Evolutionary conservation across 2,888 invertebrate species (phyloP).

Genomic region (Mylabris sibirica): DNA sequence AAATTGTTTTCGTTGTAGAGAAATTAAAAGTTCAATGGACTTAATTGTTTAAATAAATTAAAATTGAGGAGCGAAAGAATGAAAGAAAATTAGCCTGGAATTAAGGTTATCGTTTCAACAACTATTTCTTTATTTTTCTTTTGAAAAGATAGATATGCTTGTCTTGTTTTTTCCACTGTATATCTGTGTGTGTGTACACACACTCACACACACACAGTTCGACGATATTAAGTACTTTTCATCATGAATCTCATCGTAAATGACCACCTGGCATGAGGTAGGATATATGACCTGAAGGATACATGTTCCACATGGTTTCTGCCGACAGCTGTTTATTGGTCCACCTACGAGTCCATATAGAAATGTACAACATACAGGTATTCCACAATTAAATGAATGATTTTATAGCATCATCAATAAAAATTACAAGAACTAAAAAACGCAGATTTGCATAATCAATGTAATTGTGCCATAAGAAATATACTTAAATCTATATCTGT

Average conservation of each 20-base stretch:
- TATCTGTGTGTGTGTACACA: too few relatives aligned
- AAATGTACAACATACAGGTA: not conserved
- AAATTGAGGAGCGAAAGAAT: not conserved
- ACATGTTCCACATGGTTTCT: constrained; percentile 24
- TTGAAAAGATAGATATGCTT: not conserved
- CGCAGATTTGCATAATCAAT: not conserved
- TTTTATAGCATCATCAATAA: constrained; percentile 2
- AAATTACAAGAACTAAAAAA: not conserved
- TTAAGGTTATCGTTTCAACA: not conserved
- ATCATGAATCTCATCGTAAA: constrained; percentile 20
- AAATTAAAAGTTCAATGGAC: not conserved
- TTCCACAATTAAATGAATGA: not conserved
- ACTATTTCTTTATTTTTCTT: not conserved
- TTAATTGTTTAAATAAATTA: not conserved
- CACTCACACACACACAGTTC: not conserved
- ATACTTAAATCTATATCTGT: not conserved
- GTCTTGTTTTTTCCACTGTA: not conserved
- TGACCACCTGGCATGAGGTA: constrained; percentile 30
- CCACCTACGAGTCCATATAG: constrained; percentile 22
- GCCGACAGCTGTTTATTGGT: constrained; percentile 35
- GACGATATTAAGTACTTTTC: constrained; percentile 4
- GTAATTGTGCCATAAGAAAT: not conserved
- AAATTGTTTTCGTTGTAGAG: not conserved
- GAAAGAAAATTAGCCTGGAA: not conserved
- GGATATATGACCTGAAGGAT: constrained; percentile 21